Evolutionary conservation across 2,888 invertebrate species (phyloP).

Genomic region (Cryptosula pallasiana): DNA sequence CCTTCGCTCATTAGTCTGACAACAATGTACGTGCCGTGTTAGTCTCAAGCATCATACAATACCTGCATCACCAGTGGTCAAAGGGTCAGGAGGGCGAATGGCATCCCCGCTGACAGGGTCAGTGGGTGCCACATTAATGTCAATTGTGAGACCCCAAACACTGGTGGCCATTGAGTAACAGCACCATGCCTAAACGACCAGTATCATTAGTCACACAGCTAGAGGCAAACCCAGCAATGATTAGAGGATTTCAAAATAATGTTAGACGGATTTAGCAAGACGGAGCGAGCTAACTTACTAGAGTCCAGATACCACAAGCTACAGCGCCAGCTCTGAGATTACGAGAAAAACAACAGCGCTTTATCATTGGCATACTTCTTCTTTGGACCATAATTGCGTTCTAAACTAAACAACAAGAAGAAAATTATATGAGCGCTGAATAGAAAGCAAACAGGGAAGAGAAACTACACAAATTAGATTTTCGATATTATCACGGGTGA

Average conservation of each 20-base stretch:
- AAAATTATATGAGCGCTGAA: too few relatives aligned
- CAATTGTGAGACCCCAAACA: background rate
- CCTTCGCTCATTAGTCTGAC: too few relatives aligned
- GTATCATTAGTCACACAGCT: too few relatives aligned
- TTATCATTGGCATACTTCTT: slow-evolving; percentile 7
- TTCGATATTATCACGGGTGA: too few relatives aligned
- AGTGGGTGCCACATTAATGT: background rate
- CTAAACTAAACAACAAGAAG: too few relatives aligned
- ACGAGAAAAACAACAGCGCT: slow-evolving; percentile 14
- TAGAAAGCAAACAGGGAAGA: too few relatives aligned
- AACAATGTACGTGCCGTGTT: too few relatives aligned
- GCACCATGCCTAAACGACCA: slow-evolving; percentile 6
- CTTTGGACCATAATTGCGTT: background rate
- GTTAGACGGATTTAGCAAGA: too few relatives aligned
- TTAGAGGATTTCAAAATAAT: too few relatives aligned
- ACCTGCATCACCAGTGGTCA: background rate
- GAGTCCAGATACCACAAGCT: slow-evolving; percentile 4
- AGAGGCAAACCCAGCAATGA: too few relatives aligned
- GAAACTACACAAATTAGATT: too few relatives aligned
- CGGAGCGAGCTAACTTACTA: slow-evolving; percentile 8
- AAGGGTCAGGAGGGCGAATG: background rate
- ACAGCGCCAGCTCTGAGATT: background rate
- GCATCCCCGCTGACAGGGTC: background rate
- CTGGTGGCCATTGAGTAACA: background rate
- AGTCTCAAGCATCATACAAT: background rate